Percentiles rank a stretch among this genome's conserved stretches.
phyloP scores from a whole-genome alignment of 2,888 invertebrate species.

The Nineta flava region DNA sequence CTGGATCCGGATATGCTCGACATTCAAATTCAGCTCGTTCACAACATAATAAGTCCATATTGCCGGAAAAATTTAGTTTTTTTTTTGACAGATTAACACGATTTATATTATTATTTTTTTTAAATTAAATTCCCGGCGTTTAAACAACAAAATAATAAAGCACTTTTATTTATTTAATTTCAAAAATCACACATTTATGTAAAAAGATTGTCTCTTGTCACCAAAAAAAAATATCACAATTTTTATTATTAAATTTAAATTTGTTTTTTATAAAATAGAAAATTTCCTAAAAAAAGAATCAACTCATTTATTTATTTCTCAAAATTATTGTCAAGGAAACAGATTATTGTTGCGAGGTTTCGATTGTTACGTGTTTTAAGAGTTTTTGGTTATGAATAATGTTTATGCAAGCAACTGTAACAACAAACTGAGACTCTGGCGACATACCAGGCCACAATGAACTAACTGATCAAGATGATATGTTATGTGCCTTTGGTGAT shows the following conservation, averaged over 20 bases:
- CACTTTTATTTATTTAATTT: too few species aligned
- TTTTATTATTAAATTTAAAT: background rate
- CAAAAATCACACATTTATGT: too few species aligned
- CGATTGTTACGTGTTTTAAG: background rate
- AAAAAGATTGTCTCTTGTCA: background rate
- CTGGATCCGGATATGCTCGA: conserved; percentile 44
- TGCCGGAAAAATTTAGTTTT: conserved; percentile 7
- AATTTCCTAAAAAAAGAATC: background rate
- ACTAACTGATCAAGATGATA: background rate
- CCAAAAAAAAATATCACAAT: background rate
- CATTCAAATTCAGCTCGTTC: conserved; percentile 22
- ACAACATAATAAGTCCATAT: conserved; percentile 27
- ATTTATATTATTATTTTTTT: background rate
- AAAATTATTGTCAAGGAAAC: background rate
- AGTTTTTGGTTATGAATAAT: background rate
- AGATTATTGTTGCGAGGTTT: background rate
- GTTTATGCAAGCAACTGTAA: too few species aligned
- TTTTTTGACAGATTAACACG: background rate
- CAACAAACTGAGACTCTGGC: background rate
- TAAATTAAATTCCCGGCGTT: background rate
- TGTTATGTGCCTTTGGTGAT: background rate
- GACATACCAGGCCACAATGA: conserved; percentile 3
- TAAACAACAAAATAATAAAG: background rate
- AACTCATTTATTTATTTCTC: background rate
- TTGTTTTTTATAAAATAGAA: background rate